Conservation (phyloP, 2,888 invertebrate species). For the Cataglyphis rosenhaueri region DNA sequence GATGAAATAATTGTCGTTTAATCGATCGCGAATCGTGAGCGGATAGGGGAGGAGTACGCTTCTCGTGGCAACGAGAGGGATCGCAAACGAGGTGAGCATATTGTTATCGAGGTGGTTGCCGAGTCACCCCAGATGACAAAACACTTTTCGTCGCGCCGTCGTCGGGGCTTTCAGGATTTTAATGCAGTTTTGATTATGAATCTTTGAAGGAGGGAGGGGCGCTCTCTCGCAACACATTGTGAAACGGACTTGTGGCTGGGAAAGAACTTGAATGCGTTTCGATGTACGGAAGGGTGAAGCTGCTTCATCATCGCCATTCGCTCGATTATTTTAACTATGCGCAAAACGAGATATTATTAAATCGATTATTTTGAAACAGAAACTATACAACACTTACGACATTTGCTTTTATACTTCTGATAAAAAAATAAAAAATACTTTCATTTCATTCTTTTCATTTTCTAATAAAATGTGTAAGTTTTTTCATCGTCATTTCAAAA, state of each 20-base stretch:
- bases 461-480: background rate
- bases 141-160: conserved; percentile 77
- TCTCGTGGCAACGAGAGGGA: conserved; percentile 60
- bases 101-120: conserved; percentile 70
- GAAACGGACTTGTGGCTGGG: conserved; percentile 62
- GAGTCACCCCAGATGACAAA: conserved; percentile 74
- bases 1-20: conserved; percentile 29
- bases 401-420: background rate
- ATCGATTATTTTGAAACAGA: background rate
- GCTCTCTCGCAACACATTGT: conserved; percentile 59
- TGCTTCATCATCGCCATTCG: conserved; percentile 61
- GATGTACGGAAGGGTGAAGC: conserved; percentile 51
- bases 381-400: background rate
- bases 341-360: conserved; percentile 40
- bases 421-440: background rate
- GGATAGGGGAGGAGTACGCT: background rate
- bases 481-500: background rate
- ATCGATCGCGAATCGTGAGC: conserved; percentile 50
- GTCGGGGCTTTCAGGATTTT: conserved; percentile 76
- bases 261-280: conserved; percentile 48
- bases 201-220: conserved; percentile 28
- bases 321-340: conserved; percentile 66
- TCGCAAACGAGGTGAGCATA: conserved; percentile 72
- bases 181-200: conserved; percentile 78
- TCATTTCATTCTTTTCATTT: background rate